These are phyloP conservation scores for Sinocyclocheilus grahami DNA, from an alignment of 2,113 vertebrate genomes.

Conservation along the genomic window DNA sequence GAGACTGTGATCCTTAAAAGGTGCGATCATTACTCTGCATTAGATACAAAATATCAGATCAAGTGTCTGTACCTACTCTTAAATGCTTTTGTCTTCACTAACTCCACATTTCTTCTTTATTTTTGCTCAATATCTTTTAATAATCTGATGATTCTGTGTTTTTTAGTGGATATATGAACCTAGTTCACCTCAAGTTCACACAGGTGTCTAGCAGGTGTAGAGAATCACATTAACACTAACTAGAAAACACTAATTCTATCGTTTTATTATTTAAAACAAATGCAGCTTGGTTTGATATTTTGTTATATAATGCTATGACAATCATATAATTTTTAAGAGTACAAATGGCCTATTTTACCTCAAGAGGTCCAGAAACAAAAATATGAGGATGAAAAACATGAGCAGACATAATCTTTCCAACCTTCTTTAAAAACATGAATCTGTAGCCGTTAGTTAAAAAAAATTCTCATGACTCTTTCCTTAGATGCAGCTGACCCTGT, in stretches of 20 bases:
- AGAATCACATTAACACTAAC: no score
- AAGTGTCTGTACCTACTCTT: not conserved
- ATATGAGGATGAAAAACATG: not conserved
- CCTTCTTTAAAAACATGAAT: not conserved
- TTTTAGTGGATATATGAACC: not conserved
- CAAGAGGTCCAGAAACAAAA: not conserved
- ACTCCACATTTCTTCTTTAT: not conserved
- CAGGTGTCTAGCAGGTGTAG: not conserved
- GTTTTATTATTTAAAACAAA: not conserved
- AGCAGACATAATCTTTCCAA: not conserved
- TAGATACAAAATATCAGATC: not conserved
- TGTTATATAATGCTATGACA: not conserved
- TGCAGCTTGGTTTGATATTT: not conserved
- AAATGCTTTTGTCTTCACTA: not conserved
- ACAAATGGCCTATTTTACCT: no score
- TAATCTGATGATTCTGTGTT: no score
- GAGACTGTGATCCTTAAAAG: slow-evolving; percentile 13
- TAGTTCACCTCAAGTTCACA: not conserved
- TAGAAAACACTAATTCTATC: no score
- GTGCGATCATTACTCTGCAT: not conserved
- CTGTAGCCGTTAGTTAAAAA: slow-evolving; percentile 45
- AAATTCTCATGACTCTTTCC: slow-evolving; percentile 73
- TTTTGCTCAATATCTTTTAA: not conserved
- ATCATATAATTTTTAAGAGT: not conserved
- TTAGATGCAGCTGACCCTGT: slow-evolving; percentile 69